These are phyloP conservation scores for Mormyrops attenuatus DNA, from an alignment of 2,797 vertebrate genomes.

Conservation along the genomic window DNA sequence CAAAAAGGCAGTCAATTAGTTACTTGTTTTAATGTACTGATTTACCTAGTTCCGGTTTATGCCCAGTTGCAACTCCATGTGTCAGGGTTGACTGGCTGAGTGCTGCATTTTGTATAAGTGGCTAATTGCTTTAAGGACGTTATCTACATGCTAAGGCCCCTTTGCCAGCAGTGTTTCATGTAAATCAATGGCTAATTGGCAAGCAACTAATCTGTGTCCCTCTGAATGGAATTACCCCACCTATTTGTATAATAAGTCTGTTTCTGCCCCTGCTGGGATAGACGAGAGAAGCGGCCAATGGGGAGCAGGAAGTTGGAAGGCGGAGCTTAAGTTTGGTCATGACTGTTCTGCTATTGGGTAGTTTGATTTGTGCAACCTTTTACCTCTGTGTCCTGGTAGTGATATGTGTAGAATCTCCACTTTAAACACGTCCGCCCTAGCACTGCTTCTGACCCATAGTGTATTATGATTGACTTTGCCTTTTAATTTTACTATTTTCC, in stretches of 20 bases:
- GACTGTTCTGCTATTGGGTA: conserved; percentile 49
- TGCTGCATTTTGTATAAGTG: background rate
- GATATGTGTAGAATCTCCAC: background rate
- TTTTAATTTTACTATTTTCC: conserved; percentile 52
- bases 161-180: background rate
- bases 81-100: background rate
- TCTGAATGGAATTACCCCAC: background rate
- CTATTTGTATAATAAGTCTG: background rate
- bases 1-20: background rate
- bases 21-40: background rate
- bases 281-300: background rate
- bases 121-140: background rate
- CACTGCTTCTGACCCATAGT: conserved; percentile 43
- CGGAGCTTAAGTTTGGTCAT: conserved; percentile 27
- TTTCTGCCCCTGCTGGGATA: background rate
- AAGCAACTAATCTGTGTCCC: background rate
- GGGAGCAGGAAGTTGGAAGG: background rate
- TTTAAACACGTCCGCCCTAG: conserved; percentile 26
- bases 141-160: background rate
- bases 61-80: background rate
- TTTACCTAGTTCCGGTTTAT: background rate
- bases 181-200: background rate
- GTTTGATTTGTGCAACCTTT: conserved; percentile 65
- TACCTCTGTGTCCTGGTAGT: conserved; percentile 54
- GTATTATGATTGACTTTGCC: conserved; percentile 48